Evolutionary conservation across 2,797 vertebrate species (phyloP).

Genomic region (Myotis myotis): DNA sequence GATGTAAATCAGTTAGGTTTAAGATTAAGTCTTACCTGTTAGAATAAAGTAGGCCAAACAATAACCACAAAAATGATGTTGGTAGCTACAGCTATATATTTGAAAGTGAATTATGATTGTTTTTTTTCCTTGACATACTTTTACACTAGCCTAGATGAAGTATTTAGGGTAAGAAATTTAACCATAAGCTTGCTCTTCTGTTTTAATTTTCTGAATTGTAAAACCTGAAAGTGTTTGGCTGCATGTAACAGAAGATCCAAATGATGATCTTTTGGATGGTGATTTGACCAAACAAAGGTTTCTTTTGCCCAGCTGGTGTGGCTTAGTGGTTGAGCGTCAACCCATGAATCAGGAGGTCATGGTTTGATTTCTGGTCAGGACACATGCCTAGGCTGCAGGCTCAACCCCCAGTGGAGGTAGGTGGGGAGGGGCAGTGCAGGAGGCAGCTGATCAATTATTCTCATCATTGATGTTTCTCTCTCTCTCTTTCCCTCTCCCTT

Average conservation of each 20-base stretch:
- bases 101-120: slow-evolving; percentile 29
- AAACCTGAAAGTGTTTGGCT: neutral
- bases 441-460: neutral
- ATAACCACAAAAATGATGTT: neutral
- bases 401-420: neutral
- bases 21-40: neutral
- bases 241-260: neutral
- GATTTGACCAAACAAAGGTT: neutral
- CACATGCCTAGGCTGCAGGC: neutral
- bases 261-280: neutral
- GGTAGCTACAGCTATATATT: neutral
- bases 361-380: neutral
- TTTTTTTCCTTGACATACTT: neutral
- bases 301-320: neutral
- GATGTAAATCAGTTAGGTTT: slow-evolving; percentile 8
- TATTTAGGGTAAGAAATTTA: slow-evolving; percentile 29
- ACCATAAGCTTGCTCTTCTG: neutral
- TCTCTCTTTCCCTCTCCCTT: neutral
- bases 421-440: neutral
- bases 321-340: neutral
- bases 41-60: neutral
- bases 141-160: neutral
- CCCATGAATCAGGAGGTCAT: neutral
- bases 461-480: neutral
- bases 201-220: slow-evolving; percentile 50